phyloP scores from a whole-genome alignment of 2,797 vertebrate genomes.

The Sebastes minor region DNA sequence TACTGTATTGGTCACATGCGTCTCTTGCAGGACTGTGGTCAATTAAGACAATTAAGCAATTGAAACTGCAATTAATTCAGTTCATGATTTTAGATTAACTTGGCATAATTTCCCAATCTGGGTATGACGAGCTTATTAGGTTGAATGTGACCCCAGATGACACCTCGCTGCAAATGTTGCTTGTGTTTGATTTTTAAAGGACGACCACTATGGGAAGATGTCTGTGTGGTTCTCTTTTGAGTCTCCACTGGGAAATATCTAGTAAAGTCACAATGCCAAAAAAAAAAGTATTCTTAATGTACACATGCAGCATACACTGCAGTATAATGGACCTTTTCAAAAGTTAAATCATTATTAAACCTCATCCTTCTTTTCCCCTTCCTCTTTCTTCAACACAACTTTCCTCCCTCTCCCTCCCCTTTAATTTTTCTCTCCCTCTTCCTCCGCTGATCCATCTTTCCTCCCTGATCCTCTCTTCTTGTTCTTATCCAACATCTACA shows the following conservation, averaged over 20 bases:
- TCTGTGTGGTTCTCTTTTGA: background rate
- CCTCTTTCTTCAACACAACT: background rate
- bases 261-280: background rate
- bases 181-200: background rate
- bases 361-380: background rate
- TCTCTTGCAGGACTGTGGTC: conserved; percentile 4
- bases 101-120: conserved; percentile 44
- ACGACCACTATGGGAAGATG: background rate
- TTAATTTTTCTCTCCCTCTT: background rate
- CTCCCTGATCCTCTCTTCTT: background rate
- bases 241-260: background rate
- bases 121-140: conserved; percentile 22
- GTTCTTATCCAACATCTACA: background rate
- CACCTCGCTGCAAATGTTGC: background rate
- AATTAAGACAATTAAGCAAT: conserved; percentile 32
- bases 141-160: conserved; percentile 33
- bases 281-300: background rate
- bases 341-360: background rate
- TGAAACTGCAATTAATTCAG: conserved; percentile 44
- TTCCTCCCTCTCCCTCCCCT: background rate
- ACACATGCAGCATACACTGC: background rate
- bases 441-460: background rate
- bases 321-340: background rate
- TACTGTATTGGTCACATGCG: background rate
- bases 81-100: conserved; percentile 40